These are phyloP conservation scores for Cephalophus harveyi DNA, from an alignment of 2,113 vertebrate species.

Conservation along the genomic window DNA sequence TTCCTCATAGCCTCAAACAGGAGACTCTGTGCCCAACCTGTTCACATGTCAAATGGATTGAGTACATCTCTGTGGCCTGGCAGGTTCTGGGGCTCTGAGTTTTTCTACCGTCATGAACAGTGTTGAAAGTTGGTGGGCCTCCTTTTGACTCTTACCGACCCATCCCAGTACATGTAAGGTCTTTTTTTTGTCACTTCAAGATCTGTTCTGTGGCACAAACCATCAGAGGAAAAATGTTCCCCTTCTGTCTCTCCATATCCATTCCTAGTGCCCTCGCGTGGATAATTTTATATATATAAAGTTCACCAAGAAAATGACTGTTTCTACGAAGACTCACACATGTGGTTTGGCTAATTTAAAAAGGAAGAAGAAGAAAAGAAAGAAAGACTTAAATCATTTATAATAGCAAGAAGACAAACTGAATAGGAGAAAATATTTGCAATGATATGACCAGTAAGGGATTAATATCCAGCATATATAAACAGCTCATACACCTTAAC, in stretches of 20 bases:
- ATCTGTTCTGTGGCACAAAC: background rate
- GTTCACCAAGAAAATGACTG: background rate
- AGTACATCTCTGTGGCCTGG: conserved; percentile 16
- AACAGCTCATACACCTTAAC: background rate
- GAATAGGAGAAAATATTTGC: background rate
- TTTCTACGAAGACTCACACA: background rate
- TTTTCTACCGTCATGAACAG: conserved; percentile 32
- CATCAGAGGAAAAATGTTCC: background rate
- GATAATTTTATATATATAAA: background rate
- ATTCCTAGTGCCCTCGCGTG: background rate
- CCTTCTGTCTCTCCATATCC: background rate
- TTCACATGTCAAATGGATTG: conserved; percentile 22
- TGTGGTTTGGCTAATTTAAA: background rate
- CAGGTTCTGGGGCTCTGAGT: conserved; percentile 44
- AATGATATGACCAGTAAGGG: background rate
- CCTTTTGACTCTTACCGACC: background rate
- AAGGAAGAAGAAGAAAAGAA: background rate
- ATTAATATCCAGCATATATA: background rate
- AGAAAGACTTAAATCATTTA: background rate
- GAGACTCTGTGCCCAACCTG: background rate
- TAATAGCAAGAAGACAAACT: background rate
- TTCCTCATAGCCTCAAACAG: no score
- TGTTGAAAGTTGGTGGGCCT: background rate
- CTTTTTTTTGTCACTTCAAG: background rate
- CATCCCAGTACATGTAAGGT: background rate